A percentile compares a stretch with the other conserved stretches of the same genome.
Evolutionary conservation across 2,113 vertebrate genomes (phyloP).

Genomic region (Theropithecus gelada): DNA sequence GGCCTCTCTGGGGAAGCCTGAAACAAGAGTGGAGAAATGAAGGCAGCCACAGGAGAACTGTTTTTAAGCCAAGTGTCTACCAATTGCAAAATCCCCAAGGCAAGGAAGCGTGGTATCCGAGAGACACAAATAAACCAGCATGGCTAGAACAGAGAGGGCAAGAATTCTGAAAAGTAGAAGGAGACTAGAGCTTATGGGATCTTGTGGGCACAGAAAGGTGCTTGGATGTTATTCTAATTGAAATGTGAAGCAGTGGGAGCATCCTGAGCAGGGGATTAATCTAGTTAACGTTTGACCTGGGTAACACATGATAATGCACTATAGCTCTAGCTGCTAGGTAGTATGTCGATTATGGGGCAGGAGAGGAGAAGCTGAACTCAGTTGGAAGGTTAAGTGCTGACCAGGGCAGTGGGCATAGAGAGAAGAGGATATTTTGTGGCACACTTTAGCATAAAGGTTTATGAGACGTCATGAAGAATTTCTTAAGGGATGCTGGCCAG

Average conservation of each 20-base stretch:
- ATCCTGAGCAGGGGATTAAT: not conserved
- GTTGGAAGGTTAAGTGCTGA: fast-evolving
- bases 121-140: not conserved
- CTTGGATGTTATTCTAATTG: not conserved
- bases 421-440: not conserved
- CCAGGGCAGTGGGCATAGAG: fast-evolving
- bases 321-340: fast-evolving
- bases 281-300: not conserved
- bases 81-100: not conserved
- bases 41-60: not conserved
- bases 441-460: not conserved
- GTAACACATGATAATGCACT: not conserved
- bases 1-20: not conserved
- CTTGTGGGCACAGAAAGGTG: too few species aligned
- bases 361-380: too few species aligned
- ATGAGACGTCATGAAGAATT: not conserved
- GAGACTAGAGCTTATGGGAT: not conserved
- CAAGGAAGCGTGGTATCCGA: not conserved
- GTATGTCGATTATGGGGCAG: fast-evolving
- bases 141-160: not conserved
- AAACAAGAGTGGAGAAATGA: not conserved
- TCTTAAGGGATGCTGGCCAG: not conserved
- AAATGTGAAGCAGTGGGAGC: not conserved
- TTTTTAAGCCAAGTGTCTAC: not conserved
- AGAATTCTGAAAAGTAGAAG: not conserved